These are phyloP conservation scores for Microplitis mediator DNA, from an alignment of 1,140 invertebrate genomes.

Conservation along the genomic window DNA sequence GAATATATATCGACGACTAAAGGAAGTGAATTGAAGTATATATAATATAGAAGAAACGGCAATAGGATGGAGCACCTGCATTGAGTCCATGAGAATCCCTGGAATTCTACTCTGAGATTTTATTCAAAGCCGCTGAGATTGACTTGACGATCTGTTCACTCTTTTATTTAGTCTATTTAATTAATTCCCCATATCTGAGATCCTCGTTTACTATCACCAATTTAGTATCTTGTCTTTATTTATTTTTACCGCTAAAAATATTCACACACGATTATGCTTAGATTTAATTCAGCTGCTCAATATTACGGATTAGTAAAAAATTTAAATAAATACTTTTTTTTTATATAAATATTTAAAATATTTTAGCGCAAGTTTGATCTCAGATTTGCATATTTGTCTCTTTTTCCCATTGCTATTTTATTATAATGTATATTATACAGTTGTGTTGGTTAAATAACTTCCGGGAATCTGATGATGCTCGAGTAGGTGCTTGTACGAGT, in stretches of 20 bases:
- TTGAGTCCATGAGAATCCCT: conserved; percentile 12
- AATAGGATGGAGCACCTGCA: conserved; percentile 15
- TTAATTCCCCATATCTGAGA: conserved; percentile 17
- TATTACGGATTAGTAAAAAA: no score
- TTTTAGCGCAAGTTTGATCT: neutral
- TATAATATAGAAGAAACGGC: conserved; percentile 4
- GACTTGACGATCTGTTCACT: conserved; percentile 13
- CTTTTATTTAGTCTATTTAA: conserved; percentile 11
- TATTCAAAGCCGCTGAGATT: conserved; percentile 18
- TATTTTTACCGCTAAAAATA: no score
- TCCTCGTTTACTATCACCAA: conserved; percentile 6
- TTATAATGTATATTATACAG: neutral
- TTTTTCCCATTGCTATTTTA: conserved; percentile 11
- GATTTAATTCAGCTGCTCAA: no score
- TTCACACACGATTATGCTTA: no score
- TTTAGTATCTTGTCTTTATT: neutral
- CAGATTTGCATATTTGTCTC: conserved; percentile 9
- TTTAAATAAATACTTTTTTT: no score
- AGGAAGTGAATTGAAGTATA: conserved; percentile 15
- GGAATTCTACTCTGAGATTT: conserved; percentile 9
- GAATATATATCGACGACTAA: conserved; percentile 22
- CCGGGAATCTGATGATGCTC: conserved; percentile 3
- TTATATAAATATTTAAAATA: no score
- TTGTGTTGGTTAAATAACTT: conserved; percentile 11
- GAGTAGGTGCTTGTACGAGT: neutral